Evolutionary conservation across 2,888 invertebrate species (phyloP).

Genomic region (Graphium colonna): DNA sequence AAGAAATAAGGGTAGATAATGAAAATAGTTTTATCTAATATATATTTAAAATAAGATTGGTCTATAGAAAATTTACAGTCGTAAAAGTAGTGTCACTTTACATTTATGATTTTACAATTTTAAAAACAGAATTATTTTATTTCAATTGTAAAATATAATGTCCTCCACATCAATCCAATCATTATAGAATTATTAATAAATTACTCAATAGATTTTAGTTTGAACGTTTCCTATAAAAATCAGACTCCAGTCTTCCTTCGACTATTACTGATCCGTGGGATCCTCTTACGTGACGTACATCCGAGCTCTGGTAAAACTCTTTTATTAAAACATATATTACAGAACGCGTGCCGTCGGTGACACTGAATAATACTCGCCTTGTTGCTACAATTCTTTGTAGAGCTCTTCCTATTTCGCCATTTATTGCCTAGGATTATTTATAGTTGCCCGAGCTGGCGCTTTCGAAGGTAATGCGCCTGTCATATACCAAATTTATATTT

Average conservation of each 20-base stretch:
- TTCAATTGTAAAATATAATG: too few relatives aligned
- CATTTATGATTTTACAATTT: too few relatives aligned
- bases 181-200: not conserved
- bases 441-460: constrained; percentile 42
- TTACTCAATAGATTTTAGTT: not conserved
- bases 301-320: constrained; percentile 73
- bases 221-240: not conserved
- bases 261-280: constrained; percentile 1
- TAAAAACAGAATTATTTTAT: too few relatives aligned
- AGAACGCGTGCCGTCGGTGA: constrained; percentile 68
- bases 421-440: constrained; percentile 71
- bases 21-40: too few relatives aligned
- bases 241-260: not conserved
- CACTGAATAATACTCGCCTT: constrained; percentile 76
- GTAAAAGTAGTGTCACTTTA: too few relatives aligned
- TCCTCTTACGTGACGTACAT: constrained; percentile 58
- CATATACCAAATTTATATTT: constrained; percentile 11
- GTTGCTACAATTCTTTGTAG: constrained; percentile 67
- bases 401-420: constrained; percentile 64
- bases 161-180: too few relatives aligned
- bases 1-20: too few relatives aligned
- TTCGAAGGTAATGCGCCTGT: constrained; percentile 32
- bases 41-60: too few relatives aligned
- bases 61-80: too few relatives aligned
- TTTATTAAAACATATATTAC: constrained; percentile 80